These are phyloP conservation scores for Kryptolebias marmoratus DNA, from an alignment of 2,113 vertebrate species.

Conservation along the genomic window DNA sequence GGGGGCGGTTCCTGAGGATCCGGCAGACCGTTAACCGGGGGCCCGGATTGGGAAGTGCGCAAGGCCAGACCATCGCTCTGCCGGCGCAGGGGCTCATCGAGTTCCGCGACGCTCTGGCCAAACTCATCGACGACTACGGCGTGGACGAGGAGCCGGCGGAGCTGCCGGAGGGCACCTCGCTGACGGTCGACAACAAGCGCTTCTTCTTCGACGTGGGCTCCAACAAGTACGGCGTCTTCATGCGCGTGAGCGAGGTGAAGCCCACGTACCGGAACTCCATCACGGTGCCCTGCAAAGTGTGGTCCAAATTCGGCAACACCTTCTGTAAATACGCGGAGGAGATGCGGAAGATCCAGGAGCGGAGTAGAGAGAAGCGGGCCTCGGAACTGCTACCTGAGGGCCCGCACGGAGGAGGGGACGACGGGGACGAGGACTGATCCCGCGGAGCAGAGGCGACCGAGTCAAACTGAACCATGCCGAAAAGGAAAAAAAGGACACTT, in stretches of 20 bases:
- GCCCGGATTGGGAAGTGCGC: conserved; percentile 93
- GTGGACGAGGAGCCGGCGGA: conserved; percentile 98
- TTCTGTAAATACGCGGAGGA: conserved; percentile 98
- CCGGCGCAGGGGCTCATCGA: conserved; percentile 97
- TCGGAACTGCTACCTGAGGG: conserved; percentile 87
- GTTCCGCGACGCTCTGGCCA: conserved; percentile 96
- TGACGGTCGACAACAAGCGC: conserved; percentile 99
- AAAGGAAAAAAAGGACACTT: conserved; percentile 37
- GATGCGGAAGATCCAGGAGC: conserved; percentile 98
- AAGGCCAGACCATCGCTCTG: conserved; percentile 98
- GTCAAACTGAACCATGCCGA: conserved; percentile 62
- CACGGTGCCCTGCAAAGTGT: conserved; percentile 98
- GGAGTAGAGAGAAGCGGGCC: conserved; percentile 93
- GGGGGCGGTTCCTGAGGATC: conserved; percentile 97
- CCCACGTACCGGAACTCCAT: conserved; percentile 99
- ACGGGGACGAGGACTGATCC: conserved; percentile 92
- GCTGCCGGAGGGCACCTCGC: conserved; percentile 98
- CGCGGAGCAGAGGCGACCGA: conserved; percentile 43
- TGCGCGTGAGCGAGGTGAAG: conserved; percentile 99
- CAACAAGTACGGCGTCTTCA: conserved; percentile 99
- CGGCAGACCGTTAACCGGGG: conserved; percentile 98
- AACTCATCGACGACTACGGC: conserved; percentile 98
- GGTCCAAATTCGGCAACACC: conserved; percentile 98
- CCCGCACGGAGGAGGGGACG: conserved; percentile 85
- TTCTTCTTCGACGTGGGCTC: conserved; percentile 99